Percentiles rank a stretch among this genome's conserved stretches.
Conservation (phyloP, 2,797 vertebrate species). For the Morelia viridis region DNA sequence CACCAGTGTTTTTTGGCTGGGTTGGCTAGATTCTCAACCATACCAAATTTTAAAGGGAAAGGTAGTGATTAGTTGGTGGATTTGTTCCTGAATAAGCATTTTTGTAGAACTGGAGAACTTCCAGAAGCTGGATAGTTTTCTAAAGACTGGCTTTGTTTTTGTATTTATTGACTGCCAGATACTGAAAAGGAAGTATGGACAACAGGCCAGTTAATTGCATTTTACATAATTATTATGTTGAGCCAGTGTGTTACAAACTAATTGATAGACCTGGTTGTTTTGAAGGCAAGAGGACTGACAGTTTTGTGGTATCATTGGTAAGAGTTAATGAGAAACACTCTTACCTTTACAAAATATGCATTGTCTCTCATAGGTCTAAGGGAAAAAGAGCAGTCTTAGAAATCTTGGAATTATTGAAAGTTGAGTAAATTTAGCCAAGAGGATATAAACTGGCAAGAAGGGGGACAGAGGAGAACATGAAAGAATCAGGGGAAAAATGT, state of each 20-base stretch:
- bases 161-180: not conserved
- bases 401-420: not conserved
- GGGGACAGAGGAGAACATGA: not conserved
- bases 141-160: slow-evolving; percentile 11
- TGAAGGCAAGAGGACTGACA: not conserved
- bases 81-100: not conserved
- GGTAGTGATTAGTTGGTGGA: not conserved
- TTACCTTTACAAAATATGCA: not conserved
- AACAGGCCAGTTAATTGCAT: not conserved
- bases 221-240: not conserved
- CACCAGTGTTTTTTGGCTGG: not conserved
- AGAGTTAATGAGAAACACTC: not conserved
- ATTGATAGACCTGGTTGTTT: not conserved
- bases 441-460: not conserved
- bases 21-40: slow-evolving; percentile 20
- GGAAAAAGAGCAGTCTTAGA: not conserved
- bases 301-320: not conserved
- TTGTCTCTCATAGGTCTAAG: not conserved
- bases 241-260: not conserved
- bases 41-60: not conserved
- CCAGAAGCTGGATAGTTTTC: not conserved
- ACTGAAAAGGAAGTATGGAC: not conserved
- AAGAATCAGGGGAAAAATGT: not conserved
- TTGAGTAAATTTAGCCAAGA: not conserved
- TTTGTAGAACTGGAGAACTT: slow-evolving; percentile 27